Base-by-base conservation (phyloP, 37 sponge, comb jelly and placozoan genomes). In the Oopsacas minuta region DNA sequence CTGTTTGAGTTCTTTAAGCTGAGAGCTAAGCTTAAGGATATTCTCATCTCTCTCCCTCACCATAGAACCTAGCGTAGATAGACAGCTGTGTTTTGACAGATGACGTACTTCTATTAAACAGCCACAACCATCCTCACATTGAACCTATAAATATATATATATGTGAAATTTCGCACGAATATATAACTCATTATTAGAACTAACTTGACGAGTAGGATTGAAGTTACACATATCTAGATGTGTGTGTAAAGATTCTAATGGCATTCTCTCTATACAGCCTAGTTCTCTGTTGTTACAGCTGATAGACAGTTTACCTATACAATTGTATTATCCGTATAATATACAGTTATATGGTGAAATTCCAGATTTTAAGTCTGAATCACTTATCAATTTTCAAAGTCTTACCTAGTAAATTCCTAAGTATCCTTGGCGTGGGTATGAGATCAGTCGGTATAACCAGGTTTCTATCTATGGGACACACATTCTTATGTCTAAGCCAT, bases 101-200 rank as follows among this genome's bases (percentile, higher is more conserved):
- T 46, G 53, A n/a, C 36, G 23, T 25, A 61, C 75, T 34, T 61
- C 75, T 10, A 97, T 90, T 10, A 86, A 82, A 23, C 89, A 37
- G 23, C 94, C 94, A 86, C 97, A 97, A 0, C 97, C 97, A 36
- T 86, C 88, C 0, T 90, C 91, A 82, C 97, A 97, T 25, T 81
- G 69, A 23, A 61, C 75, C 75, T 61, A 34, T 22, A 22, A 12
- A 46, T 46, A 46, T n/a, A n/a, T n/a, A n/a, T n/a, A n/a, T n/a
- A n/a, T n/a, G n/a, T n/a, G n/a, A n/a, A n/a, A n/a, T n/a, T n/a
- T n/a, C n/a, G n/a, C n/a, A n/a, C n/a, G n/a, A n/a, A n/a, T n/a
- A n/a, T n/a, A n/a, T n/a, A n/a, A n/a, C n/a, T n/a, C n/a, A n/a
- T n/a, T n/a, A n/a, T n/a, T n/a, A n/a, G n/a, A 42, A 42, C 49